phyloP scores from a whole-genome alignment of 2,888 invertebrate genomes.

The Pristionchus exspectatus region DNA sequence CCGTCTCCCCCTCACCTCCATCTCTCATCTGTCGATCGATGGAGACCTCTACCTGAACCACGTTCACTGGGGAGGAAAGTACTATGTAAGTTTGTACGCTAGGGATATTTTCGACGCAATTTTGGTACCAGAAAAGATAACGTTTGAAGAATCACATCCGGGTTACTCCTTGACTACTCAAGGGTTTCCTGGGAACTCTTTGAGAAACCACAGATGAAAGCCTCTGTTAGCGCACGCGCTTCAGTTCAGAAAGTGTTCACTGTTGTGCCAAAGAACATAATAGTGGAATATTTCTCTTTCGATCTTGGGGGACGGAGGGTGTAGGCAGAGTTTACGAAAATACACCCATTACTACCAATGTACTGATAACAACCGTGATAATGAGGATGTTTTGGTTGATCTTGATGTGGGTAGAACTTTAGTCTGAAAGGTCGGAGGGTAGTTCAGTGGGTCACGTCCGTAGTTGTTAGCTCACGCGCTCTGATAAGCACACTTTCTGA shows the following conservation, averaged over 20 bases:
- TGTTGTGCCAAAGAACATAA: neutral
- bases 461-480: neutral
- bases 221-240: neutral
- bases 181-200: too few relatives aligned
- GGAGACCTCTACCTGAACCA: constrained; percentile 73
- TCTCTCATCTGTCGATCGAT: constrained; percentile 71
- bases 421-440: neutral
- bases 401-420: neutral
- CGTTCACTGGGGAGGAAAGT: constrained; percentile 74
- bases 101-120: too few relatives aligned
- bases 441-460: neutral
- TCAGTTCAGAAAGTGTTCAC: neutral
- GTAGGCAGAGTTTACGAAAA: neutral
- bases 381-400: neutral
- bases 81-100: constrained; percentile 64
- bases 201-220: neutral
- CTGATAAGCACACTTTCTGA: neutral
- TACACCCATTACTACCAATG: neutral
- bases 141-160: neutral
- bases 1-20: constrained; percentile 69
- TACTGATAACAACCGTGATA: constrained; percentile 11
- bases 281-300: neutral
- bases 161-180: neutral
- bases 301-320: neutral
- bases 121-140: neutral